These are phyloP conservation scores for Hiodon tergisus DNA, from an alignment of 2,113 vertebrate genomes.

Conservation along the genomic window DNA sequence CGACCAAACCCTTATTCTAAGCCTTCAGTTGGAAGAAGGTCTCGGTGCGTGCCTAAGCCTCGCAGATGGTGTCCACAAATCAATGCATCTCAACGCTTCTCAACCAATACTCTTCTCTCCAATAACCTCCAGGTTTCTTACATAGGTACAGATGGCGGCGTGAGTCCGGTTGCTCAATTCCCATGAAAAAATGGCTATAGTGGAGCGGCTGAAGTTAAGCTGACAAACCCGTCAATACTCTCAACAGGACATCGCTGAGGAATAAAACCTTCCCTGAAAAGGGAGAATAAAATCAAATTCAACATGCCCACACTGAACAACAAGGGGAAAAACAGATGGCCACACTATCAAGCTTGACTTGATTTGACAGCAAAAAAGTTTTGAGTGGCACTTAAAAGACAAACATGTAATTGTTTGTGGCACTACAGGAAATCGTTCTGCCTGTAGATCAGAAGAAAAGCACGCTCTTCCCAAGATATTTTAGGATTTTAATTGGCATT, in stretches of 20 bases:
- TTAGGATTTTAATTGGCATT: constrained; percentile 13
- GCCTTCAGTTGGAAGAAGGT: not conserved
- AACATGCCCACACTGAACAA: not conserved
- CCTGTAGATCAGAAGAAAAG: not conserved
- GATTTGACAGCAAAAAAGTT: constrained; percentile 6
- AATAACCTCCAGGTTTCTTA: not conserved
- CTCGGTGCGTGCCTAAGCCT: constrained; percentile 5
- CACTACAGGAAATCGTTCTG: constrained; percentile 1
- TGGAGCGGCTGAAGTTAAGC: not conserved
- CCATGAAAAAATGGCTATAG: not conserved
- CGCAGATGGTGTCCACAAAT: constrained; percentile 5
- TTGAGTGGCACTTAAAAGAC: constrained; percentile 14
- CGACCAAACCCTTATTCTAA: constrained; percentile 4
- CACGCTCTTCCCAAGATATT: constrained; percentile 5
- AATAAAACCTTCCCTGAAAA: not conserved
- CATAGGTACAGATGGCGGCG: not conserved
- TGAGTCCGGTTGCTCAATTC: not conserved
- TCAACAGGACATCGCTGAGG: not conserved
- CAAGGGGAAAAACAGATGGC: constrained; percentile 5
- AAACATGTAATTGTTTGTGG: not conserved
- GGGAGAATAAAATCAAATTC: constrained; percentile 5
- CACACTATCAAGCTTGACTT: constrained; percentile 11
- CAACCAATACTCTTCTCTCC: not conserved
- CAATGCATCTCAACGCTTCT: not conserved
- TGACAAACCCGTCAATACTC: not conserved